These are phyloP conservation scores for Conistra vaccinii DNA, from an alignment of 2,888 invertebrate species.

Conservation along the genomic window DNA sequence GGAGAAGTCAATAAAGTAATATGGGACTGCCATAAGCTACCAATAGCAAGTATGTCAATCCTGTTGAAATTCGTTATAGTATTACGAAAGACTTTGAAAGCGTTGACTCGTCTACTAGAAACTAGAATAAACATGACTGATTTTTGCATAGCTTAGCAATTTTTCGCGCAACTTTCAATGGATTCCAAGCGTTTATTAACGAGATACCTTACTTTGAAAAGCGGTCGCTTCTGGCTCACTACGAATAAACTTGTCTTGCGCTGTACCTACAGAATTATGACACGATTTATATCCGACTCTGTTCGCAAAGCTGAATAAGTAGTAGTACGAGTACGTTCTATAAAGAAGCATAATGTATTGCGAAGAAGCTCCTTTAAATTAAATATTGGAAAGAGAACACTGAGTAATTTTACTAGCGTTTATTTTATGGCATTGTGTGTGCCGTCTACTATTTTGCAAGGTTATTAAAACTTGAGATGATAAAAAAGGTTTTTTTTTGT, in stretches of 20 bases:
- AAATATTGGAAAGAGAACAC: constrained; percentile 2
- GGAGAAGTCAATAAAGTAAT: background rate
- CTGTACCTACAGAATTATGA: constrained; percentile 42
- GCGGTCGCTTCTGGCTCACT: constrained; percentile 48
- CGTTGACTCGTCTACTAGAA: background rate
- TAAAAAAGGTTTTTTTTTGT: too few relatives aligned
- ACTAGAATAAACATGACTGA: background rate
- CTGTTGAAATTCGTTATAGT: background rate
- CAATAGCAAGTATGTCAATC: background rate
- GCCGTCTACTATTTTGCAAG: background rate
- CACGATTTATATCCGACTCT: constrained; percentile 43
- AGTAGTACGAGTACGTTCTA: background rate
- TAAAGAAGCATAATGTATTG: constrained; percentile 10
- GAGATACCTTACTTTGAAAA: constrained; percentile 33
- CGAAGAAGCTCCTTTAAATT: constrained; percentile 8
- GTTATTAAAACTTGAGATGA: too few relatives aligned
- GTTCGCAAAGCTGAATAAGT: constrained; percentile 21
- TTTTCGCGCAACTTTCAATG: constrained; percentile 26
- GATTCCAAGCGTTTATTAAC: constrained; percentile 36
- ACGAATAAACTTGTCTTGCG: constrained; percentile 45
- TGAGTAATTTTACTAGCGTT: constrained; percentile 4
- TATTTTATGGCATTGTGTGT: background rate
- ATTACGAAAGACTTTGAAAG: background rate
- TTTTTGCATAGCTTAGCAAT: background rate
- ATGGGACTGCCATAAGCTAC: background rate